Evolutionary conservation across 2,113 vertebrate species (phyloP), one percentile per base, ranked within the genome.

Genomic region (Amblyopsis rosae): DNA sequence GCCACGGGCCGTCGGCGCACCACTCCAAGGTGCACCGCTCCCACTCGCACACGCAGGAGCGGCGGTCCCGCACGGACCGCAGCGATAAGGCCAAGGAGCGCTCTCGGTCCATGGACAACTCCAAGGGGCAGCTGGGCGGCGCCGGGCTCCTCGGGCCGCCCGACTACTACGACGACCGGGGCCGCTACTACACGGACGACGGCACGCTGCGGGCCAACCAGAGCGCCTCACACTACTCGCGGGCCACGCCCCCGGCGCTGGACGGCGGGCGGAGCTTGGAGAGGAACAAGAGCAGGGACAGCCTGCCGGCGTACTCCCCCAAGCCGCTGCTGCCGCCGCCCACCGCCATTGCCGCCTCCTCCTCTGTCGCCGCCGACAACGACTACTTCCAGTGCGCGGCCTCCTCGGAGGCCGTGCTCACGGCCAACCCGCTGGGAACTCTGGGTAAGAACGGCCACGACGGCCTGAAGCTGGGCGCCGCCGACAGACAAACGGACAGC

Each of bases 21-120:
- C 92, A 94, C 68, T 97, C 97, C 12, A 99, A 98, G 90, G 97
- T 98, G 65, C 97, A 99, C 89, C 95, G 96, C 82, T 98, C 96
- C 70, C 97, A 99, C 90, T 98, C 96, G 86, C 97, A 99, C 92
- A 99, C 96, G 3, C 97, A 99, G 85, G 97, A 99, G 82, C 94
- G 97, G 82, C 94, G 96, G 82, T 99, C 97, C 0, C 89, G 97
- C 41, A 96, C 95, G 1, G 96, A 99, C 86, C 92, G 96, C 59
- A 96, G 89, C 70, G 96, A 96, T 91, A 99, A 99, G 87, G 96
- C 96, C 89, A 99, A 99, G 93, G 97, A 98, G 81, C 92, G 97
- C 48, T 99, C 97, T 65, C 92, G 97, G 66, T 99, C 97, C 0
- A 98, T 98, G 97, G 97, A 99, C 84, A 99, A 99, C 79, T 96